phyloP scores from a whole-genome alignment of 2,797 vertebrate genomes.

The Eremophila alpestris region DNA sequence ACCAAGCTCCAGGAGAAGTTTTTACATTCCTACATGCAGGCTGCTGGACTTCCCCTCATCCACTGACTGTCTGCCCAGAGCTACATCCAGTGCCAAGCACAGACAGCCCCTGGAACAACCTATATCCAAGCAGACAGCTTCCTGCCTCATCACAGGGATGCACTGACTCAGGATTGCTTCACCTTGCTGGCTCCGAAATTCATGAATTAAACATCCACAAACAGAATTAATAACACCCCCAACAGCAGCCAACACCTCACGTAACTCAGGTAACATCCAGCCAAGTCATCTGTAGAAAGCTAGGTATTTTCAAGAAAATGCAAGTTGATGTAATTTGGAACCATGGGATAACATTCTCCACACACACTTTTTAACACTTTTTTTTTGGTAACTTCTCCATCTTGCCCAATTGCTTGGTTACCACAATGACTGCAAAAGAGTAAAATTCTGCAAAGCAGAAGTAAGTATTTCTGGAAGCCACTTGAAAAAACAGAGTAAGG shows the following conservation, averaged over 20 bases:
- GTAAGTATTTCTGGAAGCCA: not conserved
- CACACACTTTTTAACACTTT: not conserved
- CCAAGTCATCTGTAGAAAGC: not conserved
- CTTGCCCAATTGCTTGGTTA: not conserved
- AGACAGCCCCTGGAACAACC: not conserved
- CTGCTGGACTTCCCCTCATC: not conserved
- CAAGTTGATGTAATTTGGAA: not conserved
- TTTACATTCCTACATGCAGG: not conserved
- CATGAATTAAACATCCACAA: not conserved
- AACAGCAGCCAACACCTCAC: not conserved
- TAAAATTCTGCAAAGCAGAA: not conserved
- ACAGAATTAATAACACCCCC: not conserved
- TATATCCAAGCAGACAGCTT: not conserved
- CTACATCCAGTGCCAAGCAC: not conserved
- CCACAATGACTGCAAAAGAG: not conserved
- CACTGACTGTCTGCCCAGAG: not conserved
- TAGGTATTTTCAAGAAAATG: not conserved
- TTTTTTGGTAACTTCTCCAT: not conserved
- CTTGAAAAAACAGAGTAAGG: not conserved
- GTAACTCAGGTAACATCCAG: not conserved
- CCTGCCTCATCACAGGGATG: not conserved
- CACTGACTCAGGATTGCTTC: not conserved
- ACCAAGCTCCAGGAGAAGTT: not conserved
- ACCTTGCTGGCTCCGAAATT: not conserved
- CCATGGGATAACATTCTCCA: not conserved